Evolutionary conservation across 2,888 invertebrate species (phyloP).

Genomic region (Drosophila tanythrix): DNA sequence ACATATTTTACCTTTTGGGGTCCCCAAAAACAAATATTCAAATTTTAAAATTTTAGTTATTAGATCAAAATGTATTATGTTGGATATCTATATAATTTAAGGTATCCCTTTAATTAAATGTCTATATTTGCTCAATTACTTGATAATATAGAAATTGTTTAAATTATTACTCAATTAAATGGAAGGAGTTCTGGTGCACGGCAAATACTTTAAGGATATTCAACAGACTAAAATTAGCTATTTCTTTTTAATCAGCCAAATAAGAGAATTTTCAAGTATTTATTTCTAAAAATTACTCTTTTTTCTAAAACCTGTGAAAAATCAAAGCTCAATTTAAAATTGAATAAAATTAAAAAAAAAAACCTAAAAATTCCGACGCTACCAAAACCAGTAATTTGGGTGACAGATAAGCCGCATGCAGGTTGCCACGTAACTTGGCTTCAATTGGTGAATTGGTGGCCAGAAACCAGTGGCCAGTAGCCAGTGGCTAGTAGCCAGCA

Average conservation of each 20-base stretch:
- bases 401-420: slow-evolving; percentile 19
- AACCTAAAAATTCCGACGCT: slow-evolving; percentile 37
- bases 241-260: too few relatives aligned
- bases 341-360: slow-evolving; percentile 20
- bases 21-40: background rate
- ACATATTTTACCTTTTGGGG: background rate
- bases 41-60: background rate
- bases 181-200: background rate
- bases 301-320: slow-evolving; percentile 18
- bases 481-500: background rate
- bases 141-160: background rate
- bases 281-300: slow-evolving; percentile 1
- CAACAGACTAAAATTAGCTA: background rate
- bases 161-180: background rate
- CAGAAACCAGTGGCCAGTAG: slow-evolving; percentile 1
- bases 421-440: slow-evolving; percentile 54
- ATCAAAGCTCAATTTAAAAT: slow-evolving; percentile 24
- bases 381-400: slow-evolving; percentile 26
- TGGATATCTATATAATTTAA: background rate
- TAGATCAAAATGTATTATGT: background rate
- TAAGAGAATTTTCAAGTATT: background rate
- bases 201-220: background rate
- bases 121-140: background rate
- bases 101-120: background rate
- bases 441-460: slow-evolving; percentile 29